Percentiles rank a stretch among this genome's conserved stretches.
Conservation (phyloP, 2,888 invertebrate species). For the Epirrhoe alternata region DNA sequence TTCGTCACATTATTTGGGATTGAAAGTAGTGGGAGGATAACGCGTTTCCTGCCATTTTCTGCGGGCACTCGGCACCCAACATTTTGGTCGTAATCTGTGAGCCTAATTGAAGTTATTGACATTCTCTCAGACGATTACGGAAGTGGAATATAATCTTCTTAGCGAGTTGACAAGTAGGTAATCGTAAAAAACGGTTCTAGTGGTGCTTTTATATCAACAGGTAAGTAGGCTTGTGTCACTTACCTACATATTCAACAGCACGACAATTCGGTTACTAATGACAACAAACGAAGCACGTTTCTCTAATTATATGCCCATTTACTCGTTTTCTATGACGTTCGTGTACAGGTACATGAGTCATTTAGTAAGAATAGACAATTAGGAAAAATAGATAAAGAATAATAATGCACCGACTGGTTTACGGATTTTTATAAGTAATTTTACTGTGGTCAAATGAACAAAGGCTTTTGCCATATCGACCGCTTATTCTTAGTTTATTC, state of each 20-base stretch:
- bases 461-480: too few relatives aligned
- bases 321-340: slow-evolving; percentile 46
- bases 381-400: slow-evolving; percentile 10
- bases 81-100: not conserved
- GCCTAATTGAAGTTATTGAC: not conserved
- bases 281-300: slow-evolving; percentile 53
- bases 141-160: not conserved
- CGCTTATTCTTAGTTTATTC: too few relatives aligned
- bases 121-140: not conserved
- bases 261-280: slow-evolving; percentile 39
- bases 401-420: not conserved
- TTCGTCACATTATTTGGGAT: not conserved
- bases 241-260: slow-evolving; percentile 34
- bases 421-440: not conserved
- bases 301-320: slow-evolving; percentile 55
- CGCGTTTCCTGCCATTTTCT: too few relatives aligned
- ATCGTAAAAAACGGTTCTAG: not conserved
- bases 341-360: slow-evolving; percentile 25
- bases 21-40: not conserved
- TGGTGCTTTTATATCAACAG: slow-evolving; percentile 20
- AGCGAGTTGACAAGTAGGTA: not conserved
- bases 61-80: not conserved
- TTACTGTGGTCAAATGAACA: too few relatives aligned
- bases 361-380: slow-evolving; percentile 31
- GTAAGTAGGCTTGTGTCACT: not conserved